A percentile compares a stretch with the other conserved stretches of the same genome.
These are phyloP conservation scores for Pitta sordida DNA, from an alignment of 2,113 vertebrate genomes.

Conservation along the genomic window DNA sequence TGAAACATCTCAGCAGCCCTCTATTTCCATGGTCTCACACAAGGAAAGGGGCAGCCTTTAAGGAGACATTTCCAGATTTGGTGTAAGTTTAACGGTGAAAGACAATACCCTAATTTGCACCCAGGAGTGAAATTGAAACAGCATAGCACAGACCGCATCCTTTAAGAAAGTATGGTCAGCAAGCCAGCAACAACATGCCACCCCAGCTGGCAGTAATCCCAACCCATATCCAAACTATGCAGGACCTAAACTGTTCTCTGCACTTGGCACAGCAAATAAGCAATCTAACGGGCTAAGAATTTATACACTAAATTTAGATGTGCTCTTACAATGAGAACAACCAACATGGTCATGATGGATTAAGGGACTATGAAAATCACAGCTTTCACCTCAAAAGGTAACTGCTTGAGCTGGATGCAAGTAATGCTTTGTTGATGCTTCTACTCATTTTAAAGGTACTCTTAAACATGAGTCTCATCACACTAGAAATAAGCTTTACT, in stretches of 20 bases:
- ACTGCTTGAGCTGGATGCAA: not conserved
- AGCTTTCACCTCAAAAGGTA: not conserved
- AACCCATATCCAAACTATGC: not conserved
- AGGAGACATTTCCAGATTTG: not conserved
- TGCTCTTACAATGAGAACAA: not conserved
- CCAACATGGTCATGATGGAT: not conserved
- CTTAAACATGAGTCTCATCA: not conserved
- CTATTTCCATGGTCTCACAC: not conserved
- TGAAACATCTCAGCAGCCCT: not conserved
- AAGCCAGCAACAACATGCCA: not conserved
- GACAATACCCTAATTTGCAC: not conserved
- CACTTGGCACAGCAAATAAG: conserved; percentile 1
- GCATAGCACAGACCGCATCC: not conserved
- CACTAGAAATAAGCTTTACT: not conserved
- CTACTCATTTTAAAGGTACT: not conserved
- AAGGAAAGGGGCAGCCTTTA: not conserved
- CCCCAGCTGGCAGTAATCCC: not conserved
- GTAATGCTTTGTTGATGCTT: not conserved
- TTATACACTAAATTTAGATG: conserved; percentile 8
- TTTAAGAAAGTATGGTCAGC: not conserved
- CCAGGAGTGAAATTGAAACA: not conserved
- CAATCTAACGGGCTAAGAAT: not conserved
- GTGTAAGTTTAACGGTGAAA: not conserved
- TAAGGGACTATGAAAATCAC: not conserved
- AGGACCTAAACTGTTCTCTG: not conserved